phyloP scores from a whole-genome alignment of 1,140 invertebrate genomes.

The Drosophila tristis region DNA sequence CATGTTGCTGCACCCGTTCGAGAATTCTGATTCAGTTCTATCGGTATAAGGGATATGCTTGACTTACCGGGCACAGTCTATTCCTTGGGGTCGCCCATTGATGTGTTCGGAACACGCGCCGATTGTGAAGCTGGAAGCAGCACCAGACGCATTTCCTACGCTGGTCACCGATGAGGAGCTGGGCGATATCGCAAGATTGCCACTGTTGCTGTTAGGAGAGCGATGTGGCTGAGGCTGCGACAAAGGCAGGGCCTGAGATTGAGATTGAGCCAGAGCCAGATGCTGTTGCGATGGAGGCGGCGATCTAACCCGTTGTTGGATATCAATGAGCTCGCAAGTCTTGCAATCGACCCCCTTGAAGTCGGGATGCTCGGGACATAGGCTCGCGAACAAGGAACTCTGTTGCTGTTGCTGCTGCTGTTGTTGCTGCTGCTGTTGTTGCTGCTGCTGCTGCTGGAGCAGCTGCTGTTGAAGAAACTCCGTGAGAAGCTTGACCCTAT shows the following conservation, averaged over 20 bases:
- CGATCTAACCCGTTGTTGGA: slow-evolving; percentile 63
- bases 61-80: slow-evolving; percentile 90
- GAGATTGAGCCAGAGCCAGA: slow-evolving; percentile 32
- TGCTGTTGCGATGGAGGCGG: slow-evolving; percentile 48
- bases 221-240: slow-evolving; percentile 35
- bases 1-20: not conserved
- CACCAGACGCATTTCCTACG: slow-evolving; percentile 40
- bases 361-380: slow-evolving; percentile 77
- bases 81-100: slow-evolving; percentile 95
- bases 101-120: slow-evolving; percentile 97
- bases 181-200: slow-evolving; percentile 85
- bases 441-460: slow-evolving; percentile 63
- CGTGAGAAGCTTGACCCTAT: slow-evolving; percentile 72
- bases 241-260: slow-evolving; percentile 48
- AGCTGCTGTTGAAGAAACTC: slow-evolving; percentile 80
- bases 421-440: slow-evolving; percentile 56
- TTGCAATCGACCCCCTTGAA: slow-evolving; percentile 78
- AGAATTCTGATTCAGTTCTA: not conserved
- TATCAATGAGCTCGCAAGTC: slow-evolving; percentile 73
- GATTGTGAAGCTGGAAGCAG: slow-evolving; percentile 88
- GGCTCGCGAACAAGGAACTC: slow-evolving; percentile 68
- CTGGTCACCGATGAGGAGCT: slow-evolving; percentile 85
- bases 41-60: not conserved
- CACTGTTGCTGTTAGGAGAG: slow-evolving; percentile 68
- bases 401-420: slow-evolving; percentile 58